Conservation (phyloP, 2,797 vertebrate species). For the Danio kyathit region DNA sequence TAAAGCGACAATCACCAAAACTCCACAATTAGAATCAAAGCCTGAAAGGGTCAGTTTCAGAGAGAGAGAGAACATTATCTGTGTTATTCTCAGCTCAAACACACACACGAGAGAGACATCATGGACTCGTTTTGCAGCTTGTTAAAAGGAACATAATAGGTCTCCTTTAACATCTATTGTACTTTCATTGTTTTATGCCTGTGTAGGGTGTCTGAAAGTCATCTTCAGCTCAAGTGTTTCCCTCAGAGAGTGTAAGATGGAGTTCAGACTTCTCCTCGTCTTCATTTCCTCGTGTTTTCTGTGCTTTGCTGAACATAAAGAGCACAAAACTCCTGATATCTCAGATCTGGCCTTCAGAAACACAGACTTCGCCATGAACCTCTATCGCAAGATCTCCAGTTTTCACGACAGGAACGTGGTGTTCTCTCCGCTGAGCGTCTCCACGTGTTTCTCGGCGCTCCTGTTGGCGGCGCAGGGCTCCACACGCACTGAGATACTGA, state of each 20-base stretch:
- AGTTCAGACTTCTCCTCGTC: conserved; percentile 64
- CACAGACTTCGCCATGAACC: conserved; percentile 88
- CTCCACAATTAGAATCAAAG: too few species aligned
- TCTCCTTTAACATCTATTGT: too few species aligned
- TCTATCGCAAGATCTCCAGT: conserved; percentile 87
- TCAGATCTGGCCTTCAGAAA: conserved; percentile 83
- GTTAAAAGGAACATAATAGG: too few species aligned
- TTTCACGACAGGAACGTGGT: conserved; percentile 88
- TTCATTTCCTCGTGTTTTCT: conserved; percentile 62
- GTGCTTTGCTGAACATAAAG: conserved; percentile 59
- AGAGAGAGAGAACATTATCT: too few species aligned
- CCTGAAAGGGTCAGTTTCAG: too few species aligned
- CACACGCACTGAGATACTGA: conserved; percentile 81
- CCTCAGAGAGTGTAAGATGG: conserved; percentile 53
- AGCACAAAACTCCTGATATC: conserved; percentile 62
- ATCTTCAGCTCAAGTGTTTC: conserved; percentile 18
- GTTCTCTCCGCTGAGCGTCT: conserved; percentile 88
- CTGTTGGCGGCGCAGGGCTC: conserved; percentile 79
- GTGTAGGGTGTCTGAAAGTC: too few species aligned
- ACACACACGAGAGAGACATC: too few species aligned
- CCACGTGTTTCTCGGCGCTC: conserved; percentile 80
- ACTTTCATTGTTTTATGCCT: too few species aligned
- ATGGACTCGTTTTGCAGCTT: too few species aligned
- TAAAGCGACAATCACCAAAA: too few species aligned
- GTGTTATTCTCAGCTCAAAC: too few species aligned